These are phyloP conservation scores for Drosophila phalerata DNA, from an alignment of 2,888 invertebrate species.

Conservation along the genomic window DNA sequence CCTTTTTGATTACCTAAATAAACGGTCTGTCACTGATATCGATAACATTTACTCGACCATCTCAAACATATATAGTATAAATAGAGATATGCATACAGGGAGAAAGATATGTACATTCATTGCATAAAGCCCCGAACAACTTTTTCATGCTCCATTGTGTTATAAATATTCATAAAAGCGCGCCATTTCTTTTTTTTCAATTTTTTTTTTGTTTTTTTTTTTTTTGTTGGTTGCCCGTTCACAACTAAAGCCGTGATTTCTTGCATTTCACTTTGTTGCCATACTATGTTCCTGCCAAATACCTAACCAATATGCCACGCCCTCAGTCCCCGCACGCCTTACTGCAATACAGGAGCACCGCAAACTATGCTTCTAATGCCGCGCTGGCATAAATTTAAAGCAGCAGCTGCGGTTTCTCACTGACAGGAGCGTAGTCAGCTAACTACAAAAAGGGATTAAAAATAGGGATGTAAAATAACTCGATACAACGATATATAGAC, in stretches of 20 bases:
- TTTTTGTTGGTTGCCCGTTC: slow-evolving; percentile 47
- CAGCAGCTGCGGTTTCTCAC: slow-evolving; percentile 78
- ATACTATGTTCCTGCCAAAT: slow-evolving; percentile 52
- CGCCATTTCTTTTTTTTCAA: slow-evolving; percentile 8
- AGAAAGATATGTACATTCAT: slow-evolving; percentile 48
- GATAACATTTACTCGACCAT: slow-evolving; percentile 31
- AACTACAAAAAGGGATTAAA: no score
- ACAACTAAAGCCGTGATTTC: slow-evolving; percentile 76
- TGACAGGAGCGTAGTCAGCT: no score
- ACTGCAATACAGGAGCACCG: slow-evolving; percentile 57
- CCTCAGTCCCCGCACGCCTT: slow-evolving; percentile 30
- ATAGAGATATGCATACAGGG: neutral
- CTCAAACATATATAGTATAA: slow-evolving; percentile 29
- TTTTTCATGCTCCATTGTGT: slow-evolving; percentile 79
- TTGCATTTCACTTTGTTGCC: slow-evolving; percentile 64
- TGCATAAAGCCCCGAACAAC: slow-evolving; percentile 61
- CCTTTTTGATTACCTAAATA: no score
- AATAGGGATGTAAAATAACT: no score
- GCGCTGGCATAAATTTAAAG: slow-evolving; percentile 78
- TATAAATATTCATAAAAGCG: slow-evolving; percentile 80
- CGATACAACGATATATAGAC: no score
- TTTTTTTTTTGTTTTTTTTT: neutral
- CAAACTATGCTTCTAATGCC: slow-evolving; percentile 79
- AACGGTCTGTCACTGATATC: slow-evolving; percentile 7
- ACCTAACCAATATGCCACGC: slow-evolving; percentile 67